Conservation (phyloP, 2,888 invertebrate genomes). For the Cetonia aurata region DNA sequence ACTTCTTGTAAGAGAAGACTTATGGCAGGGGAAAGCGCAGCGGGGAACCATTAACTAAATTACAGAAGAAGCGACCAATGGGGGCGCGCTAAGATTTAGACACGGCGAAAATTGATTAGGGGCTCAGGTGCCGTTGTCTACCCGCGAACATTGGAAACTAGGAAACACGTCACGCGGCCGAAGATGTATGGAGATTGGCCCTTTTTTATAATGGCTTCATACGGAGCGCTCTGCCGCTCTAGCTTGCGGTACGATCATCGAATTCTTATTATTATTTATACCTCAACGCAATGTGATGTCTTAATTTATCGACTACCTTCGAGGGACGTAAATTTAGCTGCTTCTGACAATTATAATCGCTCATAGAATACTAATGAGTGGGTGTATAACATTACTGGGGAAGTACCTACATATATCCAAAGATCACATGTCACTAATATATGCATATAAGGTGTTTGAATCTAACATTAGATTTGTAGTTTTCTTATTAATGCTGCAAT, state of each 20-base stretch:
- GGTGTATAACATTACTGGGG: no score
- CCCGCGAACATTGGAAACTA: slow-evolving; percentile 53
- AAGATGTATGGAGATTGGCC: slow-evolving; percentile 52
- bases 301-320: slow-evolving; percentile 29
- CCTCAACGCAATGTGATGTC: slow-evolving; percentile 23
- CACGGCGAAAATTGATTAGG: slow-evolving; percentile 64
- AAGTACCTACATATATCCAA: no score
- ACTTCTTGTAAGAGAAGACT: slow-evolving; percentile 67
- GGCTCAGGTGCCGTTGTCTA: slow-evolving; percentile 63
- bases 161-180: slow-evolving; percentile 51
- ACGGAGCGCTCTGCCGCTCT: slow-evolving; percentile 27
- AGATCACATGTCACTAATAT: no score
- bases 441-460: no score
- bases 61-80: slow-evolving; percentile 66
- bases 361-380: slow-evolving; percentile 9
- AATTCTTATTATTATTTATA: slow-evolving; percentile 33
- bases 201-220: slow-evolving; percentile 49
- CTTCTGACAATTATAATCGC: slow-evolving; percentile 25
- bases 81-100: slow-evolving; percentile 64
- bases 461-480: no score
- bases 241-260: slow-evolving; percentile 25
- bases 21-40: slow-evolving; percentile 64
- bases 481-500: no score
- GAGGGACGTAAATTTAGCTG: slow-evolving; percentile 4
- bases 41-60: slow-evolving; percentile 68